Evolutionary conservation across 37 sponge, comb jelly and placozoan genomes (phyloP).

Genomic region (Agelas oroides): DNA sequence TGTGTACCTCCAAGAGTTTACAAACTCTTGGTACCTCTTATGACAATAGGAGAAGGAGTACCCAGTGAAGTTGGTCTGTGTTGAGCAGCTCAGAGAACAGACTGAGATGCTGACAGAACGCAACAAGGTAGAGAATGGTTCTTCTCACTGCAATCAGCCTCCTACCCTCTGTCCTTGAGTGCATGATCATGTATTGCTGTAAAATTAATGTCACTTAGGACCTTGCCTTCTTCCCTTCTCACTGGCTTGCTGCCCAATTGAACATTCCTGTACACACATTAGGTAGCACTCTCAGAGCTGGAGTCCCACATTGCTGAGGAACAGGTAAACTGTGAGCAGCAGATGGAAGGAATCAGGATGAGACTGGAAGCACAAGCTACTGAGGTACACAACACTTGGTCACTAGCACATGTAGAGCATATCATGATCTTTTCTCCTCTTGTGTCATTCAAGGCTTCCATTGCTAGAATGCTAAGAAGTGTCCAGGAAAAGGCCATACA

Average conservation of each 20-base stretch:
- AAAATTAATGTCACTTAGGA: too few relatives aligned
- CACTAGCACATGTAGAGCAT: background rate
- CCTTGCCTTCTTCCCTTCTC: too few relatives aligned
- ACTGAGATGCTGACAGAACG: background rate
- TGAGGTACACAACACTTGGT: constrained; percentile 9
- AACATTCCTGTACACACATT: too few relatives aligned
- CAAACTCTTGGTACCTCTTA: background rate
- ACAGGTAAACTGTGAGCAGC: constrained; percentile 27
- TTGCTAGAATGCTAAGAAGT: constrained; percentile 39
- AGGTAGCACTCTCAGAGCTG: constrained; percentile 7
- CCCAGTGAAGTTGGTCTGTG: constrained; percentile 46
- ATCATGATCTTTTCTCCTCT: background rate
- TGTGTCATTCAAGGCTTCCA: constrained; percentile 13
- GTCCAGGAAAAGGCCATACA: constrained; percentile 55
- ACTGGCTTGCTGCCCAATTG: too few relatives aligned
- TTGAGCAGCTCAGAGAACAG: constrained; percentile 59
- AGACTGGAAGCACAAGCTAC: constrained; percentile 35
- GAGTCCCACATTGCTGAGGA: constrained; percentile 44
- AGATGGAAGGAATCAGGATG: constrained; percentile 25
- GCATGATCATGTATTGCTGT: too few relatives aligned
- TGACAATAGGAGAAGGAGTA: constrained; percentile 60
- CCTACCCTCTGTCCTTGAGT: background rate
- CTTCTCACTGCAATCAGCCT: background rate
- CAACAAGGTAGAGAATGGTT: background rate
- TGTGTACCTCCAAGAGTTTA: too few relatives aligned